Evolutionary conservation across 1,140 invertebrate genomes (phyloP), one percentile per base, ranked within the genome.

Genomic region (Sogatella furcifera): DNA sequence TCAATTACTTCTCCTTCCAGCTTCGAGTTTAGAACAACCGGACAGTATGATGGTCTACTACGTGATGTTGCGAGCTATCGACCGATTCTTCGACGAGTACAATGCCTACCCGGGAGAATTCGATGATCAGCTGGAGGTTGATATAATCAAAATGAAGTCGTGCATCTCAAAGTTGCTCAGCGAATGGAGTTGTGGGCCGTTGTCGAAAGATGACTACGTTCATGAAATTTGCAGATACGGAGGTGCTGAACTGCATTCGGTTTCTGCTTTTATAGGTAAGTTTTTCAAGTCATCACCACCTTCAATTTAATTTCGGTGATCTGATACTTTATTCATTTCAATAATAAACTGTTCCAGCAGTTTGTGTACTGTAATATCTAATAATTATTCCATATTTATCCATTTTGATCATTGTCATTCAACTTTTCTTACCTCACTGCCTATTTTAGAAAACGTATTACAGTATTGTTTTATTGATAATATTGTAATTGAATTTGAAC

Each of bases 201-300:
- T 82, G 21, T 82, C 86, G 41, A 95, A 90, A 73, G 95, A 98
- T 76, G 95, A 98, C 74, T 91, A 88, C 69, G 83, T 97, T 15
- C 94, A 97, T 76, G 95, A 98, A 77, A 89, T 97, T 75, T 95
- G 91, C 71, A 74, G 87, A 46, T 98, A 93, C 77, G 96, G 96
- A 49, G 94, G 91, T 15, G 82, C 89, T 8, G 95, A 99, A 76
- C 74, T 98, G 43, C 96, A 98, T 76, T 90, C 92, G 31, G 82
- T 98, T n/a, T 93, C 95, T 24, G 86, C 95, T 9, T 95, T 95
- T 73, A 79, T 98, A 60, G 92, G 84, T 80, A 70, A 70, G 57
- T 5, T n/a, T n/a, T n/a, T n/a, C n/a, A n/a, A n/a, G n/a, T n/a
- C n/a, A n/a, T n/a, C n/a, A n/a, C n/a, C n/a, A n/a, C n/a, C 24